Evolutionary conservation across 2,113 vertebrate genomes (phyloP).

Genomic region (Columba janthina): DNA sequence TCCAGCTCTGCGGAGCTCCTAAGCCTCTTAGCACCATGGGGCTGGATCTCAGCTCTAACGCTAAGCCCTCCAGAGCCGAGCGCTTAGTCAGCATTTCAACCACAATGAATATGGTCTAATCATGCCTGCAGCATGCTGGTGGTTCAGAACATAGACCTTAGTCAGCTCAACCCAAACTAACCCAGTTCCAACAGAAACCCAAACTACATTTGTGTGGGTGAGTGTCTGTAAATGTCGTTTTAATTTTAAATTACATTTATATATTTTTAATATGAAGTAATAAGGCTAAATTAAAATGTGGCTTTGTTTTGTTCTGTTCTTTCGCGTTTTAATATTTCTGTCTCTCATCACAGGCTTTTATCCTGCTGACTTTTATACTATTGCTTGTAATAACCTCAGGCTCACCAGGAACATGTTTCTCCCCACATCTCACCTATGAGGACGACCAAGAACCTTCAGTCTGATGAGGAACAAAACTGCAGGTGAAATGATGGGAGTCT

Average conservation of each 20-base stretch:
- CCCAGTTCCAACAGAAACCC: neutral
- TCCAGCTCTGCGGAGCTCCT: slow-evolving; percentile 4
- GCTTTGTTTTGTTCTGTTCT: neutral
- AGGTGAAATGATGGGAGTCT: neutral
- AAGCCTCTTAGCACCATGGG: neutral
- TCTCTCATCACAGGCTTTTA: neutral
- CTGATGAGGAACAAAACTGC: neutral
- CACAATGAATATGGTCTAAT: neutral
- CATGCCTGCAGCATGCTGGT: neutral
- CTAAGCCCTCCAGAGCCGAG: neutral
- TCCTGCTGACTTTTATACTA: neutral
- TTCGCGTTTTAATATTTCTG: neutral
- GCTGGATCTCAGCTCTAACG: neutral
- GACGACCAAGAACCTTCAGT: neutral
- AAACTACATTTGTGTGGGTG: neutral
- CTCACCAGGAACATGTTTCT: neutral
- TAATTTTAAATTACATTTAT: neutral
- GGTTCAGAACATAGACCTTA: neutral
- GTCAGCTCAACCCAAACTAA: neutral
- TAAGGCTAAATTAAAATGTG: neutral
- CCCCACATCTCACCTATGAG: neutral
- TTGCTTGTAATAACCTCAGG: neutral
- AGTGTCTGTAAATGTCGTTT: neutral
- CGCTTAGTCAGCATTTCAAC: neutral
- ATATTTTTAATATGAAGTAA: neutral